A percentile compares a stretch with the other conserved stretches of the same genome.
Conservation (phyloP, 1,140 invertebrate genomes). For the Platyscapa corneri region DNA sequence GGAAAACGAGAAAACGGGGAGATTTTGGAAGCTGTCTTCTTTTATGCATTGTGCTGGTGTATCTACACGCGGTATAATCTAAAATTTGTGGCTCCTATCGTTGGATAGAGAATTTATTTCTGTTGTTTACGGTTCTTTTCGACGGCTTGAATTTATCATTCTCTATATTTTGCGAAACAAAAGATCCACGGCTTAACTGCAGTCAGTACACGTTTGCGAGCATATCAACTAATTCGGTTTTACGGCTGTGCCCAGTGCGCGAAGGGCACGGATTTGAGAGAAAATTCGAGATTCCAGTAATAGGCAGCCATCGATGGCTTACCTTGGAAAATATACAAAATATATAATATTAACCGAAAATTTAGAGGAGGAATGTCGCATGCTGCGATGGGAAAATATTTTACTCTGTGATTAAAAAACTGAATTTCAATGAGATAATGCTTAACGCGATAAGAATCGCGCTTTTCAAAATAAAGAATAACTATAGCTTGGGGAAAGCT, state of each 20-base stretch:
- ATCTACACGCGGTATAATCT: background rate
- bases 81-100: background rate
- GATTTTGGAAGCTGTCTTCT: background rate
- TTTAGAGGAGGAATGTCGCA: no score
- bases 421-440: background rate
- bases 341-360: background rate
- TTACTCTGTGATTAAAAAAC: background rate
- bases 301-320: background rate
- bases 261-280: background rate
- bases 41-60: background rate
- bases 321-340: background rate
- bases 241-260: background rate
- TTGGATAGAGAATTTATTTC: constrained; percentile 10
- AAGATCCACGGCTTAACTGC: background rate
- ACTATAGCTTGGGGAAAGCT: no score
- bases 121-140: background rate
- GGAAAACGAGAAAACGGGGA: background rate
- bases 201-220: background rate
- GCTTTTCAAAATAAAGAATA: no score
- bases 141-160: background rate
- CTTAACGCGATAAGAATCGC: no score
- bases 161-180: background rate
- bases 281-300: background rate
- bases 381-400: background rate
- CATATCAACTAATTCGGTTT: background rate